Evolutionary conservation across 1,140 invertebrate species (phyloP), one percentile per base, ranked within the genome.

Genomic region (Magallana ariakensis): DNA sequence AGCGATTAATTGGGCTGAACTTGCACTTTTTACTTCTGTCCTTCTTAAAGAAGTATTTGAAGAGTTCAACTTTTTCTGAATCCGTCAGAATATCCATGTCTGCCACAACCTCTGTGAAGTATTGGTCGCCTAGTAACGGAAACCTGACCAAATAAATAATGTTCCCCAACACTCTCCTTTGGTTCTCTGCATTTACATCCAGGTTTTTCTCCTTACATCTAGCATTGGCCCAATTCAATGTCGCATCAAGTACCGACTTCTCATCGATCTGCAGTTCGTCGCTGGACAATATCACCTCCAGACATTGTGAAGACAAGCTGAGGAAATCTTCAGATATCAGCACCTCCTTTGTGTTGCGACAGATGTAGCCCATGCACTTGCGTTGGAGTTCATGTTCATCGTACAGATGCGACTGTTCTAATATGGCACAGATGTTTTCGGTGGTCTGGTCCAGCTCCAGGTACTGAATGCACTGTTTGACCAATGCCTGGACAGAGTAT

Each of bases 401-500:
- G 62, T 90, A 92, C n/a, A 91, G 56, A 58, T 92, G 86, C 13
- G 91, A 90, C n/a, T 92, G 89, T 84, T 92, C 92, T 6, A 92
- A 80, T 19, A 92, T 90, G 26, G 89, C 81, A 87, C 91, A 97
- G 13, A 97, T 97, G 95, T 97, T 97, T 87, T 97, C 97, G 19
- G 96, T 96, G 22, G 96, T 96, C 53, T 97, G 95, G 93, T 97
- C 97, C 26, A 96, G 95, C 91, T 97, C 96, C 11, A 98, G 94
- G 94, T 97, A 97, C 90, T 97, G 96, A 1, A 97, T 97, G 94
- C 97, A 97, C 88, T 96, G 96, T 88, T 96, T 96, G 91, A 97
- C 97, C 82, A 98, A 93, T 13, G 96, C 96, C 7, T 97, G 96
- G 0, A 98, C 96, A 3, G 96, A 96, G 94, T 97, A 98, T 91